These are phyloP conservation scores for Hapalemur alaotrensis DNA, from an alignment of 2,797 vertebrate species.

Conservation along the genomic window DNA sequence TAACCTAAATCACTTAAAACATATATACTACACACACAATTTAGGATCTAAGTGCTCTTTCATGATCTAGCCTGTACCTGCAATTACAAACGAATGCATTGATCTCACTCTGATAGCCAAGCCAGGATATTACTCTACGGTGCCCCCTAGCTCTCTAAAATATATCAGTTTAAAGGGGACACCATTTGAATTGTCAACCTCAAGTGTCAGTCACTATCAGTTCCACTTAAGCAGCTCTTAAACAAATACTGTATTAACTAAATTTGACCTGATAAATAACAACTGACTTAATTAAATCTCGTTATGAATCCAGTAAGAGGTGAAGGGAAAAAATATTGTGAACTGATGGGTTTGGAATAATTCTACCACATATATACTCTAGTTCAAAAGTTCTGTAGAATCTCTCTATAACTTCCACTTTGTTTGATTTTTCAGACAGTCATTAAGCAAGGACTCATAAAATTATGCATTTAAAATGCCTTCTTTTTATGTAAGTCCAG, in stretches of 20 bases:
- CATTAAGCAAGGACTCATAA: slow-evolving; percentile 12
- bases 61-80: slow-evolving; percentile 17
- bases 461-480: slow-evolving; percentile 15
- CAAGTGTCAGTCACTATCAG: slow-evolving; percentile 25
- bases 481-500: slow-evolving; percentile 40
- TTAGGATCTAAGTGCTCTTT: slow-evolving; percentile 12
- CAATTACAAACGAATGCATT: slow-evolving; percentile 47
- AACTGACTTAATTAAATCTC: slow-evolving; percentile 24
- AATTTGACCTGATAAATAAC: slow-evolving; percentile 30
- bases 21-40: neutral
- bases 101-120: slow-evolving; percentile 5
- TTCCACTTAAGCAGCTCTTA: slow-evolving; percentile 6
- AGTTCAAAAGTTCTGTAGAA: slow-evolving; percentile 43
- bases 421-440: neutral
- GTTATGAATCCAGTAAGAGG: neutral
- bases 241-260: neutral
- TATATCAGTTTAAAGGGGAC: slow-evolving; percentile 31
- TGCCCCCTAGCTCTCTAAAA: slow-evolving; percentile 64
- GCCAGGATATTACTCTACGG: slow-evolving; percentile 37
- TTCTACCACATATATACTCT: neutral
- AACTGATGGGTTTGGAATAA: slow-evolving; percentile 1
- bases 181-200: slow-evolving; percentile 21
- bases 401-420: neutral
- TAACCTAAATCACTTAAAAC: neutral
- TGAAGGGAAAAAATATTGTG: neutral